phyloP scores from a whole-genome alignment of 1,140 invertebrate genomes.

The Gyrodactylus salaris region DNA sequence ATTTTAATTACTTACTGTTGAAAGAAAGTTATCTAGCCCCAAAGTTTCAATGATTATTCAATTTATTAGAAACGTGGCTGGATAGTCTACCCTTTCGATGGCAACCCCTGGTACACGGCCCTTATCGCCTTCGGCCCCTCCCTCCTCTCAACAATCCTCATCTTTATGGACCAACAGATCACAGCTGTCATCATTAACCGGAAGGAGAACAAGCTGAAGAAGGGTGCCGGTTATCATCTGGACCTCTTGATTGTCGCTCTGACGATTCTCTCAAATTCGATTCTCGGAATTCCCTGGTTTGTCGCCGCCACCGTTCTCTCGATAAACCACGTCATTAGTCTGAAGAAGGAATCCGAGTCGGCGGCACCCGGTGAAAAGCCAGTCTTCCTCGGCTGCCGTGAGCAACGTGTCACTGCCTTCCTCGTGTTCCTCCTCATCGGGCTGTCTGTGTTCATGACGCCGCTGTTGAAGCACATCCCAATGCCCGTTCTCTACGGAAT shows the following conservation, averaged over 20 bases:
- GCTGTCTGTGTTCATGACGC: conserved; percentile 35
- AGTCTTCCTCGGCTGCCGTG: conserved; percentile 36
- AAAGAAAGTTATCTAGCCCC: neutral
- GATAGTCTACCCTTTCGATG: conserved; percentile 50
- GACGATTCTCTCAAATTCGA: conserved; percentile 54
- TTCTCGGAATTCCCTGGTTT: conserved; percentile 77
- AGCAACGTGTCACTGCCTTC: conserved; percentile 77
- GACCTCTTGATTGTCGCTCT: conserved; percentile 64
- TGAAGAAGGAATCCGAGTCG: conserved; percentile 76
- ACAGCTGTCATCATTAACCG: conserved; percentile 88
- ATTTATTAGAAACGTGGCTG: conserved; percentile 31
- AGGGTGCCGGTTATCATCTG: conserved; percentile 84
- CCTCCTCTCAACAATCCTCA: conserved; percentile 63
- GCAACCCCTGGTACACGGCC: conserved; percentile 50
- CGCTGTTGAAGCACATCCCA: conserved; percentile 63
- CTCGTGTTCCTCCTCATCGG: conserved; percentile 66
- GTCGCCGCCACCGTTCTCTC: conserved; percentile 83
- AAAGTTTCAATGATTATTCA: conserved; percentile 8
- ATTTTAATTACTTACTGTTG: no score
- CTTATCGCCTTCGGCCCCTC: conserved; percentile 51
- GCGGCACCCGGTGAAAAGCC: conserved; percentile 88
- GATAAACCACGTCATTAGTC: conserved; percentile 85
- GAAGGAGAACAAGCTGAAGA: conserved; percentile 84
- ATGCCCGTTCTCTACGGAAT: conserved; percentile 67
- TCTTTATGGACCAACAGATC: conserved; percentile 99